Evolutionary conservation across 2,797 vertebrate genomes (phyloP), one percentile per base, ranked within the genome.

Genomic region (Gymnothorax javanicus): DNA sequence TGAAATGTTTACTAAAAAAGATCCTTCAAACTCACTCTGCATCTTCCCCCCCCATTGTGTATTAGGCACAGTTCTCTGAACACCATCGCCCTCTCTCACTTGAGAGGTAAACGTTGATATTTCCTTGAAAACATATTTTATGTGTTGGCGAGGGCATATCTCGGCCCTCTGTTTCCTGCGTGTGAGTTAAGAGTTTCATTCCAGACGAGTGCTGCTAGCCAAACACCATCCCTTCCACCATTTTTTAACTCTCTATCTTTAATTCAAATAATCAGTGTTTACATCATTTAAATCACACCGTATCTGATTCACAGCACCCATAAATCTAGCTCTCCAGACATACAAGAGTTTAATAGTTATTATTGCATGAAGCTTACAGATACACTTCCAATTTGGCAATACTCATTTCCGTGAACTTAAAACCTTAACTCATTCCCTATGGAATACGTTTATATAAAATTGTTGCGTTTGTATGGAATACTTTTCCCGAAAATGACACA

Each of bases 1-100:
- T 96, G 95, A 96, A 95, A 96, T 96, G 95, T 95, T 96, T 95
- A 95, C 94, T 94, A 94, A 95, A 96, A 96, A 96, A 95, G 94
- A 94, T 95, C 94, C 93, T 95, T 96, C 92, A 94, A 94, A 95
- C 95, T 94, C 93, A 95, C 94, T 96, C 94, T 95, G 90, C 89
- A 71, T 94, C 94, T 94, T 93, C 88, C 58, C 91, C 93, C 50
- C 20, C 52, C 94, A 95, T 95, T 95, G 94, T 95, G 93, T 90
- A 4, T 33, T 7, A 59, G 73, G 93, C 95, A 94, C 95, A 93
- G 93, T 92, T 94, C 94, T 92, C 82, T 89, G 89, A 90, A 56
- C 82, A 25, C 33, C 17, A 60, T 12, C 43, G 58, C 23, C 20
- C 60, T 79, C 57, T 56, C 62, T 23, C 73, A 3, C 17, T 62